Conservation (phyloP, 2,797 vertebrate species). For the Pygocentrus nattereri region DNA sequence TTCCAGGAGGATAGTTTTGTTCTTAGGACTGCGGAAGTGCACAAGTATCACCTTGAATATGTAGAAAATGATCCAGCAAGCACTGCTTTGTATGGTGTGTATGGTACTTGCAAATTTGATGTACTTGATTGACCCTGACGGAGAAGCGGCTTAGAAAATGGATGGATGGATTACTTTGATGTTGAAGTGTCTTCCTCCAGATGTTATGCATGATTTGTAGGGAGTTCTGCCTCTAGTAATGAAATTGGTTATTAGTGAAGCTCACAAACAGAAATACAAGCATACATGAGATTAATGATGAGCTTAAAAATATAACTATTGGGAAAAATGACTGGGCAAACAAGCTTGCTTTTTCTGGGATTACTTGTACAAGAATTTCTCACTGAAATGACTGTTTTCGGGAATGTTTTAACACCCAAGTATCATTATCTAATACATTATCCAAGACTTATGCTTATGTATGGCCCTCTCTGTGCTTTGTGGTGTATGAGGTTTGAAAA, state of each 20-base stretch:
- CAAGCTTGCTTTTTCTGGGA: constrained; percentile 3
- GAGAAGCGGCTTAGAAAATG: no score
- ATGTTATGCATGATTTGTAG: constrained; percentile 52
- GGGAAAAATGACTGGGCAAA: neutral
- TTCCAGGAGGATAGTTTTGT: constrained; percentile 35
- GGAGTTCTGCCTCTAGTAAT: constrained; percentile 32
- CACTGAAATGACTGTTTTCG: constrained; percentile 5
- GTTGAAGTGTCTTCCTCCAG: constrained; percentile 45
- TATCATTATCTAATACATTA: constrained; percentile 38
- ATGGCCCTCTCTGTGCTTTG: constrained; percentile 19
- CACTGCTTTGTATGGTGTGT: constrained; percentile 20
- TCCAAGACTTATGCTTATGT: constrained; percentile 32
- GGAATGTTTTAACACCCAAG: neutral
- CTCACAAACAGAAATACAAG: constrained; percentile 37
- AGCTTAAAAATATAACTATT: neutral
- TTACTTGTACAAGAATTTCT: constrained; percentile 9
- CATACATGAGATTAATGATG: constrained; percentile 38
- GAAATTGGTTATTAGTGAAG: constrained; percentile 34
- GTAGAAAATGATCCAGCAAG: neutral
- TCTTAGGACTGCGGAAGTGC: constrained; percentile 11
- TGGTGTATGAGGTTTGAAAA: constrained; percentile 56
- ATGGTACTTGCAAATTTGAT: neutral
- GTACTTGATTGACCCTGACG: no score
- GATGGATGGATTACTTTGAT: constrained; percentile 35
- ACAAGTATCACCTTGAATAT: constrained; percentile 24